phyloP scores from a whole-genome alignment of 2,797 vertebrate species.

The Bradypodion pumilum region DNA sequence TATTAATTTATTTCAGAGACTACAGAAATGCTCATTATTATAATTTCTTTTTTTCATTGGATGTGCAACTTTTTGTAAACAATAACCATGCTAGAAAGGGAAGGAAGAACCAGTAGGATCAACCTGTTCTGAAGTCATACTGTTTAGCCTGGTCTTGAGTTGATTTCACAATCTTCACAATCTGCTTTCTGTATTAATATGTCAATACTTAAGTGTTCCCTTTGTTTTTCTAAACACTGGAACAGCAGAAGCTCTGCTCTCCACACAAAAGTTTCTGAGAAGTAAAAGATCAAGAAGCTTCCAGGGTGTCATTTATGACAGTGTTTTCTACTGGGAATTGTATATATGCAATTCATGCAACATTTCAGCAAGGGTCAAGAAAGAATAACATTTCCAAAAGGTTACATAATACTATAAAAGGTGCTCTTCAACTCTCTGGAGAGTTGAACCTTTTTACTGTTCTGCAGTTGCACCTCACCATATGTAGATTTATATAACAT shows the following conservation, averaged over 20 bases:
- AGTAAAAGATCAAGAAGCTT: constrained; percentile 32
- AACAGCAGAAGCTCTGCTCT: background rate
- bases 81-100: background rate
- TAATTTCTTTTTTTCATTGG: background rate
- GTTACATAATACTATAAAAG: constrained; percentile 66
- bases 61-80: background rate
- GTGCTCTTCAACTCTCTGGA: constrained; percentile 50
- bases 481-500: constrained; percentile 45
- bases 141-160: background rate
- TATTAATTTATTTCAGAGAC: too few species aligned
- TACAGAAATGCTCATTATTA: background rate
- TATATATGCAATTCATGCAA: constrained; percentile 48
- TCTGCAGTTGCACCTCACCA: constrained; percentile 50
- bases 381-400: constrained; percentile 61
- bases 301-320: constrained; percentile 40
- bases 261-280: background rate
- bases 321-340: constrained; percentile 37
- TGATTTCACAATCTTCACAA: background rate
- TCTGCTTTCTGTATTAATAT: background rate
- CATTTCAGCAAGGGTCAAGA: constrained; percentile 27
- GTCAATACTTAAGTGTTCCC: background rate
- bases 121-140: background rate
- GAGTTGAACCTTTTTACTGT: constrained; percentile 59
- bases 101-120: too few species aligned
- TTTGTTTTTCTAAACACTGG: background rate